Percentiles rank a stretch among this genome's conserved stretches.
These are phyloP conservation scores for Thyatira batis DNA, from an alignment of 2,888 invertebrate genomes.

Conservation along the genomic window DNA sequence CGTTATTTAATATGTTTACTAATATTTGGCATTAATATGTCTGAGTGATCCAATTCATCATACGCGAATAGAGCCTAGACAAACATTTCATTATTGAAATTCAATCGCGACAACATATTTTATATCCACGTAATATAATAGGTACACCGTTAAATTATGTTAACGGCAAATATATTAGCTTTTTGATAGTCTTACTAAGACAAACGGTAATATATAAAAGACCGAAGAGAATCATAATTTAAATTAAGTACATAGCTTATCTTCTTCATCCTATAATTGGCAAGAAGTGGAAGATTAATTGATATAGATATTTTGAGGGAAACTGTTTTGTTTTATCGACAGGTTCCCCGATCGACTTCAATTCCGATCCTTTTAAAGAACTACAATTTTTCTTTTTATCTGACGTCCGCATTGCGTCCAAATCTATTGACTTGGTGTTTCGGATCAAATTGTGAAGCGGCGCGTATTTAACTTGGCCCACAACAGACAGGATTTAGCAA, in stretches of 20 bases:
- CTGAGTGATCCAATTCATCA: not conserved
- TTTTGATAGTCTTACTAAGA: too few relatives aligned
- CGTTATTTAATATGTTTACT: not conserved
- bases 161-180: not conserved
- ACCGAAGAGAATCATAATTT: too few relatives aligned
- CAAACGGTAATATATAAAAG: too few relatives aligned
- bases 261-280: not conserved
- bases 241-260: too few relatives aligned
- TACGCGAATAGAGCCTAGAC: not conserved
- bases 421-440: slow-evolving; percentile 33
- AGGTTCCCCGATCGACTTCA: not conserved
- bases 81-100: not conserved
- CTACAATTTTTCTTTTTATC: not conserved
- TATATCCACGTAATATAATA: too few relatives aligned
- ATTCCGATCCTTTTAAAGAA: not conserved
- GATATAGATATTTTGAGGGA: not conserved
- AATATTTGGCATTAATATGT: not conserved
- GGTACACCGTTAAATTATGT: not conserved
- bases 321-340: not conserved
- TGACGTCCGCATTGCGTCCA: slow-evolving; percentile 45
- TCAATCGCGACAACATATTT: not conserved
- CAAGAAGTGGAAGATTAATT: not conserved
- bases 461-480: slow-evolving; percentile 31
- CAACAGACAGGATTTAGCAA: slow-evolving; percentile 5
- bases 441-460: slow-evolving; percentile 31